These are phyloP conservation scores for Parauchenoglanis punctatus DNA, from an alignment of 2,797 vertebrate species.

Conservation along the genomic window DNA sequence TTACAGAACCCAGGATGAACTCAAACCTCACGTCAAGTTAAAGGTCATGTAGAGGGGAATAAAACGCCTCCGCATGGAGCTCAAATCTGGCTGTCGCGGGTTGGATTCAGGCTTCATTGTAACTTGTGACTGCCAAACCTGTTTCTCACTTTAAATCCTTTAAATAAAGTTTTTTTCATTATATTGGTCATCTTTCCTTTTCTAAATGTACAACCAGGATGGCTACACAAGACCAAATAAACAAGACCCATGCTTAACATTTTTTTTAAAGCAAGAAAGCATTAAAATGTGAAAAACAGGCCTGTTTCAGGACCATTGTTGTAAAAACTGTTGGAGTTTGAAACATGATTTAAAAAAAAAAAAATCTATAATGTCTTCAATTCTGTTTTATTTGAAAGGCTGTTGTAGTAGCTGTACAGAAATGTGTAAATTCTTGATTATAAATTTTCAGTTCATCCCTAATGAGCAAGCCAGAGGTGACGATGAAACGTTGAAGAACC, in stretches of 20 bases:
- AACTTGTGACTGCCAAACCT: conserved; percentile 46
- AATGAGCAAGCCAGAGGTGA: background rate
- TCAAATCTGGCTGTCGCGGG: conserved; percentile 41
- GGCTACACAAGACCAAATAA: background rate
- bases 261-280: background rate
- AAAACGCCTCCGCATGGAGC: conserved; percentile 42
- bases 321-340: background rate
- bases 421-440: background rate
- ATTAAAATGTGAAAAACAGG: background rate
- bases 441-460: background rate
- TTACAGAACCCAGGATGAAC: conserved; percentile 56
- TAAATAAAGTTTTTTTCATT: conserved; percentile 68
- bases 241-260: no score
- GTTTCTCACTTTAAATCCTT: conserved; percentile 55
- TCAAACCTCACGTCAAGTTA: conserved; percentile 30
- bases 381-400: background rate
- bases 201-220: background rate
- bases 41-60: conserved; percentile 40
- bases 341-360: background rate
- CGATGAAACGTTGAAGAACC: background rate
- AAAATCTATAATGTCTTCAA: background rate
- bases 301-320: background rate
- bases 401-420: background rate
- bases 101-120: conserved; percentile 40
- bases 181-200: conserved; percentile 43